These are phyloP conservation scores for Scaeva pyrastri DNA, from an alignment of 2,888 invertebrate genomes.

Conservation along the genomic window DNA sequence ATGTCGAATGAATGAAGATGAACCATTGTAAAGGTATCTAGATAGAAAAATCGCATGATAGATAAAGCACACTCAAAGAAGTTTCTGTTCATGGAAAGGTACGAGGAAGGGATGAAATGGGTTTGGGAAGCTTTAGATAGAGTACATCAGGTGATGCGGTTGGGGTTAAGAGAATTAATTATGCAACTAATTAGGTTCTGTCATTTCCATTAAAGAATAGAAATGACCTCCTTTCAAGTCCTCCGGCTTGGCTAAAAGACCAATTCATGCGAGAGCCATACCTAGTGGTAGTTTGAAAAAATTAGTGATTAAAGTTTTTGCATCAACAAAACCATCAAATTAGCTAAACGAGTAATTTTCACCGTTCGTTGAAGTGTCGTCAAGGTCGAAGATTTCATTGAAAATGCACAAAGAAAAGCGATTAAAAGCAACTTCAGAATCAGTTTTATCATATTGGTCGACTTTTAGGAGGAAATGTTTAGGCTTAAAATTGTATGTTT, in stretches of 20 bases:
- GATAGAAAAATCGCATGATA: constrained; percentile 68
- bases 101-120: neutral
- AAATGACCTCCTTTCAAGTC: neutral
- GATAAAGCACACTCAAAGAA: neutral
- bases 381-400: no score
- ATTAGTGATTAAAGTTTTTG: no score
- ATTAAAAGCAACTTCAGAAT: no score
- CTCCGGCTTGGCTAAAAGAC: neutral
- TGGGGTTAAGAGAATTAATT: constrained; percentile 56
- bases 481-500: no score
- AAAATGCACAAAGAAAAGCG: no score
- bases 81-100: neutral
- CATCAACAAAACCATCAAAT: no score
- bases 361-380: no score
- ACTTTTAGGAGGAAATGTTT: no score
- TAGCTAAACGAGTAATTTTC: no score
- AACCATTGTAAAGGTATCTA: constrained; percentile 42
- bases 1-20: neutral
- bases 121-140: neutral
- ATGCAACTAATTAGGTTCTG: constrained; percentile 59
- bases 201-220: constrained; percentile 40
- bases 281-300: no score
- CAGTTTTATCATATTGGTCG: no score
- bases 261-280: neutral
- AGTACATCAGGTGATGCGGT: constrained; percentile 38